Percentiles rank a stretch among this genome's conserved stretches.
These are phyloP conservation scores for Acromyrmex charruanus DNA, from an alignment of 1,140 invertebrate species.

Conservation along the genomic window DNA sequence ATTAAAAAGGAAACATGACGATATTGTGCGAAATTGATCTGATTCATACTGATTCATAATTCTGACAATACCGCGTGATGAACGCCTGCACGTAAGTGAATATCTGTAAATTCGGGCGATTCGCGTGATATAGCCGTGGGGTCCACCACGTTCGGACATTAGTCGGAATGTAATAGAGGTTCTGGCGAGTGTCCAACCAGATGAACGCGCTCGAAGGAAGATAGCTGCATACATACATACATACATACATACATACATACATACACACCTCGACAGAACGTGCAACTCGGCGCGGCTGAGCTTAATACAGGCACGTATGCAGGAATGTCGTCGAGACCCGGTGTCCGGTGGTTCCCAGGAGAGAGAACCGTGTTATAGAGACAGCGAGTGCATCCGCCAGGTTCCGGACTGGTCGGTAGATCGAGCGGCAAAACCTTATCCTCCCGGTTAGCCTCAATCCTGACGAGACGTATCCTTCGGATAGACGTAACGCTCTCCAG, in stretches of 20 bases:
- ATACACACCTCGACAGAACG: constrained; percentile 16
- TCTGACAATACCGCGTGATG: constrained; percentile 24
- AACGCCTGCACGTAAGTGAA: constrained; percentile 44
- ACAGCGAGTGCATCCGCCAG: constrained; percentile 31
- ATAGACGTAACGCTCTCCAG: constrained; percentile 28
- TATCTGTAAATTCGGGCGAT: constrained; percentile 76
- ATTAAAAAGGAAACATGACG: neutral
- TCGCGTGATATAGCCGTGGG: constrained; percentile 66
- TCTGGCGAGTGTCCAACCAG: constrained; percentile 79
- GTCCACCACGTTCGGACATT: constrained; percentile 70
- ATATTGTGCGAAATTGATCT: neutral
- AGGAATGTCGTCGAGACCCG: constrained; percentile 48
- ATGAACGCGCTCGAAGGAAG: constrained; percentile 68
- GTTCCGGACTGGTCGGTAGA: constrained; percentile 63
- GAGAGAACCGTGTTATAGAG: constrained; percentile 18
- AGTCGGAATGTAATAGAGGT: constrained; percentile 80
- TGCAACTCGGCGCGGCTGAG: neutral
- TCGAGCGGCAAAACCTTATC: constrained; percentile 74
- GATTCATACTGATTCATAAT: too few relatives aligned
- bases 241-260: constrained; percentile 39
- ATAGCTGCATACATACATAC: constrained; percentile 43
- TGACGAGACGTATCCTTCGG: constrained; percentile 56
- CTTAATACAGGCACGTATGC: constrained; percentile 60
- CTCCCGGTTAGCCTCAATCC: constrained; percentile 65
- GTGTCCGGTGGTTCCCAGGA: neutral